A percentile compares a stretch with the other conserved stretches of the same genome.
These are phyloP conservation scores for Aurelia coerulea DNA, from an alignment of 30 jellyfish, hydroid and myxozoan species.

Conservation along the genomic window DNA sequence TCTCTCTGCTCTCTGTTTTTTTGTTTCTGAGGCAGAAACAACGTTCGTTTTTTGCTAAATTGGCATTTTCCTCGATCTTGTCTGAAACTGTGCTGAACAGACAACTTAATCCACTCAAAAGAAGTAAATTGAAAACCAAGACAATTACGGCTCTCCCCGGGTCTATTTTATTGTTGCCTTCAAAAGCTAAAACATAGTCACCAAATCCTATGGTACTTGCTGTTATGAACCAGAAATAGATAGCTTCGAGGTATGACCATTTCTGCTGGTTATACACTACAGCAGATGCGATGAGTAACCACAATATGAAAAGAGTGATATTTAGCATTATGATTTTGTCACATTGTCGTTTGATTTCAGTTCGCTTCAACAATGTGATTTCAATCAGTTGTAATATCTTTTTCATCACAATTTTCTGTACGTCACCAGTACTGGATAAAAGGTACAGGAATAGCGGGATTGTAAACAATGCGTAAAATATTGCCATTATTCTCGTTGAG, in stretches of 20 bases:
- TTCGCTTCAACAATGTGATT: constrained; percentile 29
- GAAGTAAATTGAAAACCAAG: constrained; percentile 14
- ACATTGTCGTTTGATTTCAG: not conserved
- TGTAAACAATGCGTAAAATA: constrained; percentile 22
- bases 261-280: not conserved
- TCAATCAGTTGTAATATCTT: constrained; percentile 12
- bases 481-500: constrained; percentile 15
- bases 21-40: constrained; percentile 2
- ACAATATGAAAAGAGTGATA: constrained; percentile 1
- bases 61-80: constrained; percentile 29
- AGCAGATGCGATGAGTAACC: constrained; percentile 21
- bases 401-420: constrained; percentile 10
- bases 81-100: constrained; percentile 47
- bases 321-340: constrained; percentile 14
- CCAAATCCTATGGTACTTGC: constrained; percentile 75
- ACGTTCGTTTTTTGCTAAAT: not conserved
- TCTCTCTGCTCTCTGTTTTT: not conserved
- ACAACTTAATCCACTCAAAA: constrained; percentile 53
- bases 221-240: constrained; percentile 62
- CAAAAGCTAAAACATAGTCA: constrained; percentile 46
- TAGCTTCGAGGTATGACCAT: constrained; percentile 35
- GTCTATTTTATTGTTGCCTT: constrained; percentile 36
- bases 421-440: constrained; percentile 27
- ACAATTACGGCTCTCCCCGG: not conserved
- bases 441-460: constrained; percentile 37